phyloP scores from a whole-genome alignment of 2,888 invertebrate genomes.

The Tethea ocularis region DNA sequence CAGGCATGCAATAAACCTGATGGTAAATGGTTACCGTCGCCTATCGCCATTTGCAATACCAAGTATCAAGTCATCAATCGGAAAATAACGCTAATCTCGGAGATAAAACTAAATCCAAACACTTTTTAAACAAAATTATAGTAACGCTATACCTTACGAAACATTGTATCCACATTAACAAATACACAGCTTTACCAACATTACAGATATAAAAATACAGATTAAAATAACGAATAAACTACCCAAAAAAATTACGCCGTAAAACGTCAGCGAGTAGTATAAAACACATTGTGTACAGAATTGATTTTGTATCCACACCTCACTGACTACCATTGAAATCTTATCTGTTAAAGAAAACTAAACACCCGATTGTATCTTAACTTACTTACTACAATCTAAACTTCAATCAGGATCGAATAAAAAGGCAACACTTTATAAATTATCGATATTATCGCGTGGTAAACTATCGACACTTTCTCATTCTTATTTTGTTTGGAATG shows the following conservation, averaged over 20 bases:
- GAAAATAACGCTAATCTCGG: too few species aligned
- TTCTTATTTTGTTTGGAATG: not conserved
- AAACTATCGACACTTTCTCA: slow-evolving; percentile 7
- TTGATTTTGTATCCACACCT: slow-evolving; percentile 45
- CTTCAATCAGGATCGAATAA: slow-evolving; percentile 38
- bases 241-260: slow-evolving; percentile 40
- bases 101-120: too few species aligned
- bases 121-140: not conserved
- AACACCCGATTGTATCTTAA: slow-evolving; percentile 35
- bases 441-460: slow-evolving; percentile 31
- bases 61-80: not conserved
- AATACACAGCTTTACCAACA: not conserved
- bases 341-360: slow-evolving; percentile 35
- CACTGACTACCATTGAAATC: slow-evolving; percentile 33
- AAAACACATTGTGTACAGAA: slow-evolving; percentile 36
- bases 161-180: not conserved
- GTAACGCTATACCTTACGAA: not conserved
- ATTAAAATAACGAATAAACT: slow-evolving; percentile 35
- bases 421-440: slow-evolving; percentile 34
- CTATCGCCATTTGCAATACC: too few species aligned
- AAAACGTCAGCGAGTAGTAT: slow-evolving; percentile 32
- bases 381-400: slow-evolving; percentile 38
- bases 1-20: too few species aligned
- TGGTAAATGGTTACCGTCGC: too few species aligned
- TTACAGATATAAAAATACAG: not conserved